Percentiles rank a stretch among this genome's conserved stretches.
phyloP scores from a whole-genome alignment of 2,888 invertebrate species.

The Blomia tropicalis region DNA sequence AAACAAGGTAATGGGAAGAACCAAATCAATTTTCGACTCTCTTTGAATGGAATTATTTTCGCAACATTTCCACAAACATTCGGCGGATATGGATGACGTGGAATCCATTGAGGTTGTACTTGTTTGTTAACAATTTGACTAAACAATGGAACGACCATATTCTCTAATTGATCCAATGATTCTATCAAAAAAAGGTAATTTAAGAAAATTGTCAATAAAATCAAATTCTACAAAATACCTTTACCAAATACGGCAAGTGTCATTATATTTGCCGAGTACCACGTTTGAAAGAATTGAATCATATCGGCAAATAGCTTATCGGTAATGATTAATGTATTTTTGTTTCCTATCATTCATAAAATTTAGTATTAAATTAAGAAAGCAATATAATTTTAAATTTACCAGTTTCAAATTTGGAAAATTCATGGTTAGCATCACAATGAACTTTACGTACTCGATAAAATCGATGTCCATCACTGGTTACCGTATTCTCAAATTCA shows the following conservation, averaged over 20 bases:
- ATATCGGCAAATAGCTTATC: background rate
- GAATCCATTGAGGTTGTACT: slow-evolving; percentile 56
- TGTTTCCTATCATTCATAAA: slow-evolving; percentile 38
- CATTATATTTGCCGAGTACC: slow-evolving; percentile 95
- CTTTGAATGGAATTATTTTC: slow-evolving; percentile 73
- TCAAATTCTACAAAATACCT: slow-evolving; percentile 39
- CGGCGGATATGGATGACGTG: slow-evolving; percentile 61
- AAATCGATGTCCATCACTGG: slow-evolving; percentile 71
- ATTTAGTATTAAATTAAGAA: background rate
- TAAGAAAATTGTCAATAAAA: slow-evolving; percentile 27
- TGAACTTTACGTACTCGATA: slow-evolving; percentile 67
- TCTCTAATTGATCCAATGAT: slow-evolving; percentile 66
- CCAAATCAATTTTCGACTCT: slow-evolving; percentile 48
- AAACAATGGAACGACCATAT: slow-evolving; percentile 61
- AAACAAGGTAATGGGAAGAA: background rate
- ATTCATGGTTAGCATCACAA: slow-evolving; percentile 60
- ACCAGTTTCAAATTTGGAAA: slow-evolving; percentile 73
- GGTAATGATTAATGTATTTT: background rate
- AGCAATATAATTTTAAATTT: background rate
- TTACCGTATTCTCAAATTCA: slow-evolving; percentile 85
- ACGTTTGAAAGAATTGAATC: slow-evolving; percentile 67
- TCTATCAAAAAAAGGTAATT: slow-evolving; percentile 43
- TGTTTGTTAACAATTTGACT: slow-evolving; percentile 56
- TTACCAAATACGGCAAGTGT: slow-evolving; percentile 69
- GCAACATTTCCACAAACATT: slow-evolving; percentile 48